Evolutionary conservation across 2,888 invertebrate genomes (phyloP).

Genomic region (Bembecia ichneumoniformis): DNA sequence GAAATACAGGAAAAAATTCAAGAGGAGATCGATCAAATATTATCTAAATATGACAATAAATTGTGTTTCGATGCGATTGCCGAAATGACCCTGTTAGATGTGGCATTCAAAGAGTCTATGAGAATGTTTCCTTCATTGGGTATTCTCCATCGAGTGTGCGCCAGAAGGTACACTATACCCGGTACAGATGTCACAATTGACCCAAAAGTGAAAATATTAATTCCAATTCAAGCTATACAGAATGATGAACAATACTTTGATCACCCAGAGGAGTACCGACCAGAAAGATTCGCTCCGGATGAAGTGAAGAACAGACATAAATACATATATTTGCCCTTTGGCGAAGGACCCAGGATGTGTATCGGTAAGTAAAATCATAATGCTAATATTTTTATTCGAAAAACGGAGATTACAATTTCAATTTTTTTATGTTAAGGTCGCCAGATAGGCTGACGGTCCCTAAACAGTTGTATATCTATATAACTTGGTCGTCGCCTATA

Average conservation of each 20-base stretch:
- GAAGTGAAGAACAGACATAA: slow-evolving; percentile 16
- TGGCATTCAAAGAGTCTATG: slow-evolving; percentile 16
- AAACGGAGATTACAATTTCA: background rate
- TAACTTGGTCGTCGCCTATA: too few species aligned
- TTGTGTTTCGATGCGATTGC: slow-evolving; percentile 12
- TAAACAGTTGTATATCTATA: too few species aligned
- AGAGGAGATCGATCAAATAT: slow-evolving; percentile 20
- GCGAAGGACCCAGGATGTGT: slow-evolving; percentile 42
- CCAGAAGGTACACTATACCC: slow-evolving; percentile 10
- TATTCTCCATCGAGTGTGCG: slow-evolving; percentile 9
- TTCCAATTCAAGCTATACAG: slow-evolving; percentile 43
- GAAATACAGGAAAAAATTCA: slow-evolving; percentile 22
- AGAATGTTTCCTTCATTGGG: slow-evolving; percentile 16
- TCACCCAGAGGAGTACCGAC: slow-evolving; percentile 31
- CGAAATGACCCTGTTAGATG: slow-evolving; percentile 11
- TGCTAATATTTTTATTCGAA: slow-evolving; percentile 10
- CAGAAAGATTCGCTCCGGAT: slow-evolving; percentile 30
- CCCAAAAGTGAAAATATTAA: slow-evolving; percentile 37
- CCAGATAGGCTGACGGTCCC: too few species aligned
- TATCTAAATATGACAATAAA: slow-evolving; percentile 10
- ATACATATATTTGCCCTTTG: slow-evolving; percentile 40
- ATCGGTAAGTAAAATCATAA: slow-evolving; percentile 41
- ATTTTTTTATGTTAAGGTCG: too few species aligned
- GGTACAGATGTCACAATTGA: slow-evolving; percentile 32
- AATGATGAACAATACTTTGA: slow-evolving; percentile 41